Base-by-base conservation (phyloP, 2,113 vertebrate genomes). In the Muscicapa adusta region DNA sequence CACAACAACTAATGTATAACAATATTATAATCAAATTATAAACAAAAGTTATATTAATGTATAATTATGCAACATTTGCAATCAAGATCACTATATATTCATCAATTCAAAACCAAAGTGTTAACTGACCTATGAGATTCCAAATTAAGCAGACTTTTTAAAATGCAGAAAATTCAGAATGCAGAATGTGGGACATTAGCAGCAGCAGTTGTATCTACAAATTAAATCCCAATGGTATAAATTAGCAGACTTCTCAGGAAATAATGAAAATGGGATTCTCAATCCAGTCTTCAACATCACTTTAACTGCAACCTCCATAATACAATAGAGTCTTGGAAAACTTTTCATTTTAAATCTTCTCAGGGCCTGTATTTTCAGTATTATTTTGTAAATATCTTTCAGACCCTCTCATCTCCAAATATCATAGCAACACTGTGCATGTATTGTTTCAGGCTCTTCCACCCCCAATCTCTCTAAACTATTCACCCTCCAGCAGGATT, bases 181-280 rank as follows among this genome's bases (percentile, higher is more conserved):
- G 42, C 48, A 63, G 38, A 83, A 91, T 91, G 36, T 67, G 61
- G 88, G 48, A 18, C 89, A 92, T 57, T 63, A 75, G 48, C 40
- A 94, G 74, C 24, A 66, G 85, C 31, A 91, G 57, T 33, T 61
- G 28, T 83, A 87, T 25, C 70, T 89, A 71, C 36, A 17, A 76
- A 91, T 76, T 76, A 88, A 96, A 81, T 81, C 80, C 92, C 91
- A 93, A 28, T 14, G 65, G 91, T 85, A 93, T 53, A 61, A 95
- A 93, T 93, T 92, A 94, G 80, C 16, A 81, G 42, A 88, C 74
- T 90, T 88, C 63, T 88, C 78, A 50, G 66, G 70, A 93, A 91
- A 86, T 67, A 88, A 93, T 66, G 90, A 50, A 83, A 90, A 80
- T 16, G 9, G 31, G 57, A 79, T 65, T 77, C 73, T 67, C 56